Base-by-base conservation (phyloP, 2,888 invertebrate species). In the Neoscelio sp. region DNA sequence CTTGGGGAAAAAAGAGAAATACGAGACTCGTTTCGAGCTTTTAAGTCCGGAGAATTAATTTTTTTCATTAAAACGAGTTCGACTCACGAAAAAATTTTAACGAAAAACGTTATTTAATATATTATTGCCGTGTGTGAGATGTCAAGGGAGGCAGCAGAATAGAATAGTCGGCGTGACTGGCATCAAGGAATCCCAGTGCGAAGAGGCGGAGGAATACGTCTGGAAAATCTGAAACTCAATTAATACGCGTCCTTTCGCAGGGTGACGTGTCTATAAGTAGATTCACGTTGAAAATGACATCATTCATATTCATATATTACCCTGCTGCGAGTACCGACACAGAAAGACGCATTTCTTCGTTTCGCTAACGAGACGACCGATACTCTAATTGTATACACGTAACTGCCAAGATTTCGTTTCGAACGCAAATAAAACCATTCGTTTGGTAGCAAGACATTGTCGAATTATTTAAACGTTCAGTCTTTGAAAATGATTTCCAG, bases 191-290 rank as follows among this genome's bases (percentile, higher is more conserved):
- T 65, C 67, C 67, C 50, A 60, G 60, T 50, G 68, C 54, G 44
- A 79, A 62, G 64, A 68, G 71, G 68, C 68, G 67, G 67, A 71
- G 64, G 74, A 70, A 70, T 44, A 68, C 48, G 60, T 52, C 77
- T 78, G 80, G 76, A 86, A 87, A 85, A 87, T 87, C 86, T 73
- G 81, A 87, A 88, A 89, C 85, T 88, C 89, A 87, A 89, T 89
- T 89, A 89, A 89, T 89, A 89, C 85, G 84, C 83, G 89, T 89
- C 88, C 83, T 82, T 80, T 85, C 80, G 82, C 82, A 82, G 85
- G 84, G 84, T 89, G 89, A 89, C 87, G 85, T 79, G 85, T 89
- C 89, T 89, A 89, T 89, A 89, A 89, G 88, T 89, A 87, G 89
- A 88, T 84, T 81, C 71, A 80, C 78, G 82, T 84, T 83, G 84